Conservation (phyloP, 2,797 vertebrate genomes). For the Erpetoichthys calabaricus region DNA sequence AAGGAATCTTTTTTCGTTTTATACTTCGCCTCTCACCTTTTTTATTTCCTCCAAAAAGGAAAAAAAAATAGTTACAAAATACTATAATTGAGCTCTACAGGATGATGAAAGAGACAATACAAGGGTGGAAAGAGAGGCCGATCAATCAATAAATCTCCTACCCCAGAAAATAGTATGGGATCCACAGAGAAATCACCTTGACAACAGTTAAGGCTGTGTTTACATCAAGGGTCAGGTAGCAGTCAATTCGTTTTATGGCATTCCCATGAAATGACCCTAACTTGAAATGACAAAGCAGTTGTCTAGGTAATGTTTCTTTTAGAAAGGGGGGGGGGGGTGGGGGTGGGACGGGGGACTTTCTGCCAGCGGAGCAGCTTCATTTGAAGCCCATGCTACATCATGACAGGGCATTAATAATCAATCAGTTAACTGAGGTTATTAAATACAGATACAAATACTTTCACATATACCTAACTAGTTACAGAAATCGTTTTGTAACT, state of each 20-base stretch:
- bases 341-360: background rate
- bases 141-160: constrained; percentile 2
- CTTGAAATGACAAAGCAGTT: constrained; percentile 18
- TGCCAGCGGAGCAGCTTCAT: constrained; percentile 15
- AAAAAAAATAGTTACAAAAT: background rate
- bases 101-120: constrained; percentile 1
- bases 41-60: background rate
- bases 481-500: no score
- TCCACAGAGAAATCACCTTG: constrained; percentile 6
- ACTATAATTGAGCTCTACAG: constrained; percentile 1
- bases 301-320: constrained; percentile 20
- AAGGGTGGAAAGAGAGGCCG: background rate
- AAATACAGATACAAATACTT: no score
- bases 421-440: no score
- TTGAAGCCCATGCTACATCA: constrained; percentile 16
- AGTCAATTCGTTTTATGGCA: constrained; percentile 10
- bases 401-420: no score
- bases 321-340: background rate
- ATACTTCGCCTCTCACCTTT: background rate
- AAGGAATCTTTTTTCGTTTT: background rate
- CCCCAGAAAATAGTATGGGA: constrained; percentile 2
- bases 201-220: constrained; percentile 7
- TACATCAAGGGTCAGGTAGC: constrained; percentile 12
- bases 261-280: constrained; percentile 6
- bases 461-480: no score